These are phyloP conservation scores for Tetrax tetrax DNA, from an alignment of 2,113 vertebrate species.

Conservation along the genomic window DNA sequence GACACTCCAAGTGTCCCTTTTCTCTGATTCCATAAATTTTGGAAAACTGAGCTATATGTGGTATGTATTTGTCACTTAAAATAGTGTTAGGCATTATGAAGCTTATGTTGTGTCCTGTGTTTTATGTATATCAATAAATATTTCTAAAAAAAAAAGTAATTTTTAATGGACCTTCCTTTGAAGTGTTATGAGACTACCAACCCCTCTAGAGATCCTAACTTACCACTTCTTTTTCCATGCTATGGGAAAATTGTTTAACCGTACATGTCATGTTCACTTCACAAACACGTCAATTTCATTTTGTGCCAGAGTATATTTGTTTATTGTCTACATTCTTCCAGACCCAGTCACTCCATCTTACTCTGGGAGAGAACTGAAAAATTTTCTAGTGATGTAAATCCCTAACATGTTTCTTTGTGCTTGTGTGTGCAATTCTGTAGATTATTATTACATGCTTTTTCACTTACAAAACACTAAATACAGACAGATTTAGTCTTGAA, in stretches of 20 bases:
- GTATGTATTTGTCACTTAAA: neutral
- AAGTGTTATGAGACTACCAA: neutral
- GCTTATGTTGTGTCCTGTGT: neutral
- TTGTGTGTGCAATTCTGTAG: neutral
- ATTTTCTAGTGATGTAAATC: neutral
- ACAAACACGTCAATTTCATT: neutral
- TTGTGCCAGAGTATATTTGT: neutral
- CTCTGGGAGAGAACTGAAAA: neutral
- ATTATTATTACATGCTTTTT: neutral
- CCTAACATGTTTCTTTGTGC: neutral
- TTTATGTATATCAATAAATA: neutral
- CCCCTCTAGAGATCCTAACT: neutral
- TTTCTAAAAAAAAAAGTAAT: too few relatives aligned
- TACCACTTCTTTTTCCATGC: neutral
- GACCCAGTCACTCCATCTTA: neutral
- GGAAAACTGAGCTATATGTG: neutral
- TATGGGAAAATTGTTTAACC: neutral
- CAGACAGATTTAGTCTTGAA: neutral
- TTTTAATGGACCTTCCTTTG: neutral
- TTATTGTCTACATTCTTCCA: neutral
- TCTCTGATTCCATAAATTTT: neutral
- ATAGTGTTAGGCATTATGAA: neutral
- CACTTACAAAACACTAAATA: neutral
- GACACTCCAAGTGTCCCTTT: neutral
- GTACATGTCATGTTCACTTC: neutral